phyloP scores from a whole-genome alignment of 2,888 invertebrate species.

The Leptinotarsa tumamoca region DNA sequence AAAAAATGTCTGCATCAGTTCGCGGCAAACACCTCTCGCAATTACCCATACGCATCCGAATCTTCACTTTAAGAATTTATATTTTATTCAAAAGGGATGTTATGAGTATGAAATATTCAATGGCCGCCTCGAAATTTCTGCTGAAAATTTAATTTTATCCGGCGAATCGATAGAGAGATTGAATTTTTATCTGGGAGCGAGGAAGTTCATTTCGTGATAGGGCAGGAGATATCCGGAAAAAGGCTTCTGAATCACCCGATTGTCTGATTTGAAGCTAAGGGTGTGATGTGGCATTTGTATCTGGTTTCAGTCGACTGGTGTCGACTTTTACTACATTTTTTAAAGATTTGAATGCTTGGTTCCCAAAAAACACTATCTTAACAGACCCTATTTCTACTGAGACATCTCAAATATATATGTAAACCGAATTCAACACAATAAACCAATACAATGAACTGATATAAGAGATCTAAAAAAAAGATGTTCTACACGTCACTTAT shows the following conservation, averaged over 20 bases:
- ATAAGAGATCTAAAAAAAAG: no score
- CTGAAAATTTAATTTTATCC: conserved; percentile 32
- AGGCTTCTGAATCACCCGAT: background rate
- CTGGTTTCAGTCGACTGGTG: background rate
- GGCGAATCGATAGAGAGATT: conserved; percentile 30
- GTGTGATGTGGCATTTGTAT: background rate
- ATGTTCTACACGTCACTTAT: no score
- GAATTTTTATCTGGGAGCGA: conserved; percentile 29
- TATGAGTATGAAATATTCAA: conserved; percentile 35
- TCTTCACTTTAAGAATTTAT: conserved; percentile 17
- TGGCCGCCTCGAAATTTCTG: conserved; percentile 27
- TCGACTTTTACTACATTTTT: no score
- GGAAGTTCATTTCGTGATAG: background rate
- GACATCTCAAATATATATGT: no score
- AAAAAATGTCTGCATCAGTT: background rate
- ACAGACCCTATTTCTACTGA: no score
- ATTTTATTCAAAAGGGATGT: conserved; percentile 12
- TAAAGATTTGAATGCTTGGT: no score
- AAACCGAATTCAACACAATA: no score
- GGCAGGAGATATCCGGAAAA: conserved; percentile 11
- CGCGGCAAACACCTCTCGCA: background rate
- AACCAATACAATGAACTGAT: no score
- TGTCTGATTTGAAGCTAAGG: background rate
- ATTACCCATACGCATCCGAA: conserved; percentile 15
- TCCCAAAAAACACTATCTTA: no score